These are phyloP conservation scores for Thaleichthys pacificus DNA, from an alignment of 2,797 vertebrate species.

Conservation along the genomic window DNA sequence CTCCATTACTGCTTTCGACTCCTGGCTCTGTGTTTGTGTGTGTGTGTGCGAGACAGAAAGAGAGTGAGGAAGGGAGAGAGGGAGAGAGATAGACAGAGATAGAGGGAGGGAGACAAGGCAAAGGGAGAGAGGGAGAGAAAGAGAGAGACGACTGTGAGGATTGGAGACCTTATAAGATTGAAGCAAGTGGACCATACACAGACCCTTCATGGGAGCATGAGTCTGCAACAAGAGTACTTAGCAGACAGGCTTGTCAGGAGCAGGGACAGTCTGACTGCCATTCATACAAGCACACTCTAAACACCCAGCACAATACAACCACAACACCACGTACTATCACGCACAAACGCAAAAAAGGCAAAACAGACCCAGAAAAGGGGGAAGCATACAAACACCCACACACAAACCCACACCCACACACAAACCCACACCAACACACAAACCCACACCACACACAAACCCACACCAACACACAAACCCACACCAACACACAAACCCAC, in stretches of 20 bases:
- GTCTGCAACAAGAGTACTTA: neutral
- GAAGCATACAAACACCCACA: neutral
- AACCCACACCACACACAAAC: conserved; percentile 9
- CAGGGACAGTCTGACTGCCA: neutral
- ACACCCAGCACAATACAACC: neutral
- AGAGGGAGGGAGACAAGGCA: neutral
- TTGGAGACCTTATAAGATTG: no score
- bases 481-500: conserved; percentile 4
- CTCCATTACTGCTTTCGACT: neutral
- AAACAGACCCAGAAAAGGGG: neutral
- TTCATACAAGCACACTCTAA: neutral
- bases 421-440: conserved; percentile 4
- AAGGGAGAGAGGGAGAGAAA: neutral
- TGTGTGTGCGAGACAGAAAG: neutral
- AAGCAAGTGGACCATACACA: neutral
- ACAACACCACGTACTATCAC: neutral
- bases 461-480: conserved; percentile 1
- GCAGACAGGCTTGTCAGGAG: neutral
- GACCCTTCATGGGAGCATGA: neutral
- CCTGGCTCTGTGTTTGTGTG: neutral
- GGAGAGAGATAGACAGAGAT: neutral
- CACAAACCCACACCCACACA: conserved; percentile 8
- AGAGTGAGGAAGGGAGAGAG: neutral
- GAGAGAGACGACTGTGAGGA: neutral
- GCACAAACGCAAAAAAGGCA: neutral